Evolutionary conservation across 2,797 vertebrate genomes (phyloP), one percentile per base, ranked within the genome.

Genomic region (Synanceia verrucosa): DNA sequence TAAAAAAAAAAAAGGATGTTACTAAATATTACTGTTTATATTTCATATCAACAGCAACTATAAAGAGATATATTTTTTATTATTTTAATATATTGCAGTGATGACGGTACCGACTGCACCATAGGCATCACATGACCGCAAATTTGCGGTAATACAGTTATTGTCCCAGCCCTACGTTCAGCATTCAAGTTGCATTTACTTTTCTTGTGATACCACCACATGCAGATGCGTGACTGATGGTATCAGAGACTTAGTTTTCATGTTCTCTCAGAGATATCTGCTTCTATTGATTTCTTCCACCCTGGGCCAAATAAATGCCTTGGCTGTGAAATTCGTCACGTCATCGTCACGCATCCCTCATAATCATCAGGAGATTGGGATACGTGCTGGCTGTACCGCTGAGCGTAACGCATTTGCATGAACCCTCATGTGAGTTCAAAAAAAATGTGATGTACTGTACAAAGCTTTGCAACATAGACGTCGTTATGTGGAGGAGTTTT

Each of bases 371-470:
- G 79, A 79, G 79, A 76, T 71, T 82, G 65, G 70, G 57, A 74
- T 79, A 55, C 28, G 34, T 76, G 53, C 75, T 73, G 48, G 61
- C 37, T 73, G 52, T 69, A 80, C 73, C 81, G 87, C 63, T 31
- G 8, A 88, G 83, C 81, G 0, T 28, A 83, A 66, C 33, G 47
- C 77, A 89, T 91, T 90, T 83, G 77, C 83, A 89, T 88, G 66
- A 86, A 73, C 51, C 72, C 66, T 89, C 70, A 43, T 78, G 77
- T 75, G 79, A 81, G 72, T 83, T 73, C 70, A 73, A 87, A 63
- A 55, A 69, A 80, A 68, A 14, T 48, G n/a, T 14, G 9, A 56
- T 9, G 51, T 43, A 23, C 43, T 23, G 19, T 37, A 37, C 48
- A 61, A 73, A 52, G 43, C 73, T 51, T 61, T 48, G 56, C 28